Evolutionary conservation across 2,888 invertebrate genomes (phyloP).

Genomic region (Parthenolecanium corni): DNA sequence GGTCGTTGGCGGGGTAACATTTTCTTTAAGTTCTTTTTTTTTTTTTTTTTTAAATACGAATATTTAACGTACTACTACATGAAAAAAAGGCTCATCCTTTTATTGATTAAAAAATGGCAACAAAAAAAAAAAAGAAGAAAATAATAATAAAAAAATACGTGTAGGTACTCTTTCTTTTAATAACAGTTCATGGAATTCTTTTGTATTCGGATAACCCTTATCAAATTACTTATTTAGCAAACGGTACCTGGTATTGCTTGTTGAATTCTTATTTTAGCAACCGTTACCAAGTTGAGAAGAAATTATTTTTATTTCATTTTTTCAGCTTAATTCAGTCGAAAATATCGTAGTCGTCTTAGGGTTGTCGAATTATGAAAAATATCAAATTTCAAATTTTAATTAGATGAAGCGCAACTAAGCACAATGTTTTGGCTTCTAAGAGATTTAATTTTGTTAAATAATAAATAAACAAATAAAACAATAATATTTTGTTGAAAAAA

Average conservation of each 20-base stretch:
- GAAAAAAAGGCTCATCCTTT: background rate
- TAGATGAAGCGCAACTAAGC: too few species aligned
- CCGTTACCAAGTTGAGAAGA: constrained; percentile 6
- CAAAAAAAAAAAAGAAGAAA: constrained; percentile 3
- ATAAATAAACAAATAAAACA: too few species aligned
- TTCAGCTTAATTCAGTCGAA: too few species aligned
- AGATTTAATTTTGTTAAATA: too few species aligned
- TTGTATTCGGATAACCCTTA: constrained; percentile 4
- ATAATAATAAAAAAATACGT: background rate
- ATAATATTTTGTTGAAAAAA: too few species aligned
- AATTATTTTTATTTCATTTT: background rate
- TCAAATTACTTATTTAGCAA: constrained; percentile 18
- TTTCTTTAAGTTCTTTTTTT: constrained; percentile 5
- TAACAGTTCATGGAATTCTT: constrained; percentile 9
- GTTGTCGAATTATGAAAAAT: too few species aligned
- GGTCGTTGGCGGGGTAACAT: constrained; percentile 23
- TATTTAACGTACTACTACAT: background rate
- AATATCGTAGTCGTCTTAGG: too few species aligned
- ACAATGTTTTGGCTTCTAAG: too few species aligned
- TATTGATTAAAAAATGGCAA: background rate
- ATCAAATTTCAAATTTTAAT: too few species aligned
- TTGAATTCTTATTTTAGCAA: constrained; percentile 6
- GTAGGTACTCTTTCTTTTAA: constrained; percentile 11
- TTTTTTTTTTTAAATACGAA: background rate
- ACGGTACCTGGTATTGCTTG: constrained; percentile 13